Conservation (phyloP, 2,797 vertebrate species). For the Tarsius wallacei region DNA sequence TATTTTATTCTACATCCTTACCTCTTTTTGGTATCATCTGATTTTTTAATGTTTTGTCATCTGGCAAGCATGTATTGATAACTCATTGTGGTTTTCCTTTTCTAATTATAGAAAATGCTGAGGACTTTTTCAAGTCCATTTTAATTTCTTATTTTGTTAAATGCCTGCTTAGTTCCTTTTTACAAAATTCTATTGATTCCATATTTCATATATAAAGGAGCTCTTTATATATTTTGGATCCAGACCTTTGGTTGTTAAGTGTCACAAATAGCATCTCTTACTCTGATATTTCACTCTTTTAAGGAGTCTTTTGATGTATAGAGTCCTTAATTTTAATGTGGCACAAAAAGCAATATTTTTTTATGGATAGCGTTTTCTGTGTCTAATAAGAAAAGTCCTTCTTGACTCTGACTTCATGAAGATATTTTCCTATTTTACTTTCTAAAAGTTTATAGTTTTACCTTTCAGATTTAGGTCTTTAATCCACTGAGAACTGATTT, state of each 20-base stretch:
- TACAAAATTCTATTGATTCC: background rate
- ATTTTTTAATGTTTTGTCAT: background rate
- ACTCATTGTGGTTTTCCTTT: background rate
- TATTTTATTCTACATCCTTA: background rate
- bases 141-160: constrained; percentile 41
- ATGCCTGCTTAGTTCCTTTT: background rate
- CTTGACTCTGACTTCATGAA: constrained; percentile 36
- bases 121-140: background rate
- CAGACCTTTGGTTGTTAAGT: background rate
- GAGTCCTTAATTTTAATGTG: constrained; percentile 16
- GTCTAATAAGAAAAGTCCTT: constrained; percentile 31
- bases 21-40: background rate
- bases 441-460: constrained; percentile 34
- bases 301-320: background rate
- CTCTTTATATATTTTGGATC: constrained; percentile 6
- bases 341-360: constrained; percentile 8
- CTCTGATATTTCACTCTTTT: background rate
- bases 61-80: background rate
- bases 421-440: constrained; percentile 30
- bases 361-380: background rate
- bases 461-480: constrained; percentile 43
- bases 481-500: background rate
- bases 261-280: background rate
- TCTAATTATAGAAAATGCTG: background rate
- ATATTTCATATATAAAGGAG: background rate